phyloP scores from a whole-genome alignment of 2,113 vertebrate species.

The Grammomys surdaster region DNA sequence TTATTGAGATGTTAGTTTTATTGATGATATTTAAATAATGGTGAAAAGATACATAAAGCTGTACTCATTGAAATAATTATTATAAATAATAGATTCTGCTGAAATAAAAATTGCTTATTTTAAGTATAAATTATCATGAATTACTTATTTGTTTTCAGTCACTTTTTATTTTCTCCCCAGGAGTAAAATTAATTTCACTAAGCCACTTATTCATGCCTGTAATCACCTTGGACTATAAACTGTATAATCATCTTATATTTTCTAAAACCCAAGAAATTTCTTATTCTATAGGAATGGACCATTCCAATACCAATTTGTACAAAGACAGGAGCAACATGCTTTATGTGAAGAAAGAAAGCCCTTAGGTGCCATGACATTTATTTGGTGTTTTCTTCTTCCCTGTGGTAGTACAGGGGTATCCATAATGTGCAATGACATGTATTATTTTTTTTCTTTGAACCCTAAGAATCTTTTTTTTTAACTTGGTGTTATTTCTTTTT shows the following conservation, averaged over 20 bases:
- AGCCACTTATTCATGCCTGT: not conserved
- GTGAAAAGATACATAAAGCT: constrained; percentile 23
- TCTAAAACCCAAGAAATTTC: not conserved
- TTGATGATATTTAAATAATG: constrained; percentile 17
- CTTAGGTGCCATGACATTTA: not conserved
- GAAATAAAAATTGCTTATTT: not conserved
- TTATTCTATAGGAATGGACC: not conserved
- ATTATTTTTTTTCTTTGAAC: not conserved
- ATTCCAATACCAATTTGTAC: not conserved
- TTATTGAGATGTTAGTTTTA: not conserved
- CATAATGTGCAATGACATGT: not conserved
- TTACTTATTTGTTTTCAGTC: not conserved
- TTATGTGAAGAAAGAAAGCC: constrained; percentile 28
- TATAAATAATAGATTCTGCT: not conserved
- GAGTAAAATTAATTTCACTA: not conserved
- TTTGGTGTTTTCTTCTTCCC: not conserved
- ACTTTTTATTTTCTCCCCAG: not conserved
- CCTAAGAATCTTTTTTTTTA: not conserved
- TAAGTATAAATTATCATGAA: not conserved
- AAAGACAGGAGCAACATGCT: not conserved
- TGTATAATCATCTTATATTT: not conserved
- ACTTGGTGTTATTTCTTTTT: not conserved
- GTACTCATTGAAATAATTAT: not conserved
- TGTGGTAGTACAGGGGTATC: not conserved
- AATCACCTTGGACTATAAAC: constrained; percentile 10